These are phyloP conservation scores for Apodemia zela DNA, from an alignment of 2,888 invertebrate species.

Conservation along the genomic window DNA sequence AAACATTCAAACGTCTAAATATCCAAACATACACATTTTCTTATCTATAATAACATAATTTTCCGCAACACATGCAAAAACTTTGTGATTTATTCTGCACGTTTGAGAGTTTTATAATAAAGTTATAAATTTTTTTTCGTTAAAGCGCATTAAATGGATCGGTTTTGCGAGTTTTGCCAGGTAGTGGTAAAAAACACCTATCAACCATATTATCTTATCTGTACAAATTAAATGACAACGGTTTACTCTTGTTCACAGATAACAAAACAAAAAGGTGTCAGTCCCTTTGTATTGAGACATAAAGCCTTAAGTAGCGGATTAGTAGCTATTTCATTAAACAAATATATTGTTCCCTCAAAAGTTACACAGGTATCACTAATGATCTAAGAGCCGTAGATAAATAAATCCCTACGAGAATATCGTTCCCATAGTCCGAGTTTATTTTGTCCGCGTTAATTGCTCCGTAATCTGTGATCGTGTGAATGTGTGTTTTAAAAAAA, in stretches of 20 bases:
- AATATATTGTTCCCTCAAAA: constrained; percentile 23
- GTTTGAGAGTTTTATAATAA: too few relatives aligned
- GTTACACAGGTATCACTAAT: constrained; percentile 24
- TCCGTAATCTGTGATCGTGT: constrained; percentile 60
- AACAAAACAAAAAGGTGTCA: constrained; percentile 2
- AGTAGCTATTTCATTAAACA: constrained; percentile 34
- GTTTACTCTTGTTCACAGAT: background rate
- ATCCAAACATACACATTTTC: too few relatives aligned
- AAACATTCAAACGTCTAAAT: too few relatives aligned
- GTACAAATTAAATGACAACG: constrained; percentile 2
- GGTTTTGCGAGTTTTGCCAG: background rate
- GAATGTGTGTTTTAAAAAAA: constrained; percentile 46
- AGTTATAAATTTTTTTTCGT: too few relatives aligned
- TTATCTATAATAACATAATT: too few relatives aligned
- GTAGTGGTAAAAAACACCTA: background rate
- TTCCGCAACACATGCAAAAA: too few relatives aligned
- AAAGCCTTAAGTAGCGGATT: constrained; percentile 32
- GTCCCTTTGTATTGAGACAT: constrained; percentile 2
- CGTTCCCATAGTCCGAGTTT: constrained; percentile 55
- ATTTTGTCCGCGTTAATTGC: constrained; percentile 62
- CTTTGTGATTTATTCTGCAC: too few relatives aligned
- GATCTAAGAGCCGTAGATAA: constrained; percentile 32
- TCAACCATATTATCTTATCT: background rate
- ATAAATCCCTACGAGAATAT: constrained; percentile 42
- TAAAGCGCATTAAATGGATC: too few relatives aligned